A percentile compares a stretch with the other conserved stretches of the same genome.
Conservation (phyloP, 1,140 invertebrate genomes). For the Potamilus streckersoni region DNA sequence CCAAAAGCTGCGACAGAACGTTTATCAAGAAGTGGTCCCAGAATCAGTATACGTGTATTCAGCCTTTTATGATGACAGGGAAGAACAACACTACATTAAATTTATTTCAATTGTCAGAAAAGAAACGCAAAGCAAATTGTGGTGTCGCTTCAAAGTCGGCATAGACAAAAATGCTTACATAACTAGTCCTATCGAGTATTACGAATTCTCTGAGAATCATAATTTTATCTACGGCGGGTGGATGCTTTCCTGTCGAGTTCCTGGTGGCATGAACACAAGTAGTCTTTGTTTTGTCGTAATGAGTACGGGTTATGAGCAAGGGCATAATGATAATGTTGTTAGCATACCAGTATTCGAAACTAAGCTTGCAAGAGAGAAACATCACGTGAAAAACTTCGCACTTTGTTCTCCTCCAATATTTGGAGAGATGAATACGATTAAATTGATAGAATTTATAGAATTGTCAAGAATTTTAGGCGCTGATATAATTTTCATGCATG, state of each 20-base stretch:
- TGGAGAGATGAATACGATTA: conserved; percentile 31
- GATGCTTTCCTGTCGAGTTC: conserved; percentile 44
- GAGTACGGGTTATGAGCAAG: not conserved
- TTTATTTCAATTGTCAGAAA: too few species aligned
- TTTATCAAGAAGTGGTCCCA: too few species aligned
- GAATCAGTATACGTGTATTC: too few species aligned
- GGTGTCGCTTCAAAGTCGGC: too few species aligned
- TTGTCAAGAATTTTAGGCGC: conserved; percentile 45
- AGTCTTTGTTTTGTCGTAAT: not conserved
- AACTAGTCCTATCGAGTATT: not conserved
- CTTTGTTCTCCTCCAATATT: conserved; percentile 53
- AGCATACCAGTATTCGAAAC: conserved; percentile 6
- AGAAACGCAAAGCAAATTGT: too few species aligned
- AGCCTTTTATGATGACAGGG: too few species aligned
- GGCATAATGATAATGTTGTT: not conserved
- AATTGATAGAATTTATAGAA: conserved; percentile 53
- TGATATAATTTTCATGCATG: conserved; percentile 45
- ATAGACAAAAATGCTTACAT: too few species aligned
- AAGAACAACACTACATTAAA: too few species aligned
- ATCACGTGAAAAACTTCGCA: conserved; percentile 72
- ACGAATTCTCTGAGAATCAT: conserved; percentile 58
- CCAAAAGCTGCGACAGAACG: too few species aligned
- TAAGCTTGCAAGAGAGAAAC: not conserved
- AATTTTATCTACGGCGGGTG: conserved; percentile 41
- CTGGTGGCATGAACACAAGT: conserved; percentile 3